Conservation (phyloP, 1,140 invertebrate species). For the Parapsyche elsis region DNA sequence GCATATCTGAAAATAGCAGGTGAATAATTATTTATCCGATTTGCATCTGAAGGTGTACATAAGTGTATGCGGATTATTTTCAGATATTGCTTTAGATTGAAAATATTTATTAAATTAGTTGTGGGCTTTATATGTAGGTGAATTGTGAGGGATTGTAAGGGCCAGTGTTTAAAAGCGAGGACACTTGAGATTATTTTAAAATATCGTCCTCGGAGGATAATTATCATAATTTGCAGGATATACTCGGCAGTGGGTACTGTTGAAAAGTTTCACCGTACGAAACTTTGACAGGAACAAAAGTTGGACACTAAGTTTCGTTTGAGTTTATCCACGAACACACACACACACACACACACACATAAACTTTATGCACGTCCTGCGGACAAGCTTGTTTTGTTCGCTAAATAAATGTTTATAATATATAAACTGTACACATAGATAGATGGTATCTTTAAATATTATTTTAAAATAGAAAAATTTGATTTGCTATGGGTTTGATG, state of each 20-base stretch:
- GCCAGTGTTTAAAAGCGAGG: too few relatives aligned
- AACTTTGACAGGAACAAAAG: constrained; percentile 10
- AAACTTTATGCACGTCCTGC: background rate
- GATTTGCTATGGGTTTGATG: background rate
- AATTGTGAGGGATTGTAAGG: too few relatives aligned
- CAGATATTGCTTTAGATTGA: too few relatives aligned
- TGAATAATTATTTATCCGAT: too few relatives aligned
- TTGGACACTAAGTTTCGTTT: background rate
- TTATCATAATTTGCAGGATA: constrained; percentile 21
- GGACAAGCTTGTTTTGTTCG: too few relatives aligned
- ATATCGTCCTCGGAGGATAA: constrained; percentile 15
- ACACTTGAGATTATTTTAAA: constrained; percentile 10
- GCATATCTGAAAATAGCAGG: too few relatives aligned
- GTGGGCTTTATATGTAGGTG: too few relatives aligned
- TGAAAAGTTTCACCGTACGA: background rate
- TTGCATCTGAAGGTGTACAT: too few relatives aligned
- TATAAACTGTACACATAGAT: too few relatives aligned
- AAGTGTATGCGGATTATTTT: too few relatives aligned
- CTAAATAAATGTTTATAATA: background rate
- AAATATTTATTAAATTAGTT: too few relatives aligned
- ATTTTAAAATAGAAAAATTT: too few relatives aligned
- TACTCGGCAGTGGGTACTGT: background rate
- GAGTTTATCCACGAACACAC: background rate
- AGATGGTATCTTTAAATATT: background rate
- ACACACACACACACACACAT: background rate